These are phyloP conservation scores for Micrastur ruficollis DNA, from an alignment of 2,797 vertebrate genomes.

Conservation along the genomic window DNA sequence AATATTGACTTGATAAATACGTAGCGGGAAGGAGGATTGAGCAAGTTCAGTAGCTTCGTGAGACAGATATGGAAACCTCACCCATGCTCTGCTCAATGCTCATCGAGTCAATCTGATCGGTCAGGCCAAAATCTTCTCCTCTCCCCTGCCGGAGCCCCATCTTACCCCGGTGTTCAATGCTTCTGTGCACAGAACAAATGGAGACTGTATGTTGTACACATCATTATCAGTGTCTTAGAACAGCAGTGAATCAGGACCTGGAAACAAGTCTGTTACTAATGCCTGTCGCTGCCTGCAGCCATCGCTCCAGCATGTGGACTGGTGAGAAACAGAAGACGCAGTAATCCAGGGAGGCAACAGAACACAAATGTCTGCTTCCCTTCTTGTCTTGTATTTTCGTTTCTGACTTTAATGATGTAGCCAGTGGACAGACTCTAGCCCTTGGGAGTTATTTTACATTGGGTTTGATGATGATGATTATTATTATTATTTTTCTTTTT, in stretches of 20 bases:
- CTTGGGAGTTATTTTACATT: neutral
- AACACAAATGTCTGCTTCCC: neutral
- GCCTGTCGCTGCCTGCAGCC: neutral
- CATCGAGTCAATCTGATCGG: rapidly evolving
- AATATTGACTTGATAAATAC: neutral
- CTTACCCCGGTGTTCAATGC: neutral
- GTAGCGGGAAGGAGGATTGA: neutral
- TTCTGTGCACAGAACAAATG: neutral
- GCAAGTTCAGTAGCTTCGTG: neutral
- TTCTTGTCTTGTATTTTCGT: neutral
- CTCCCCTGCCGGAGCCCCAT: neutral
- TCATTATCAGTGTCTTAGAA: neutral
- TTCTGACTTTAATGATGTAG: neutral
- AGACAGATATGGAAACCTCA: neutral
- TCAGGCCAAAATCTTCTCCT: neutral
- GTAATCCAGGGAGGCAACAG: neutral
- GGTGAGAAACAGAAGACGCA: neutral
- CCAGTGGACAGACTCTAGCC: neutral
- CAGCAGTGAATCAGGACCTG: neutral
- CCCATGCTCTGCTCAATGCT: rapidly evolving
- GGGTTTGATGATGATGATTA: neutral
- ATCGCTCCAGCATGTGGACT: rapidly evolving
- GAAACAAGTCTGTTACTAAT: neutral
- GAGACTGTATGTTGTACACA: neutral
- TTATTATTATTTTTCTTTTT: neutral